These are phyloP conservation scores for Ischnura elegans DNA, from an alignment of 2,888 invertebrate genomes.

Conservation along the genomic window DNA sequence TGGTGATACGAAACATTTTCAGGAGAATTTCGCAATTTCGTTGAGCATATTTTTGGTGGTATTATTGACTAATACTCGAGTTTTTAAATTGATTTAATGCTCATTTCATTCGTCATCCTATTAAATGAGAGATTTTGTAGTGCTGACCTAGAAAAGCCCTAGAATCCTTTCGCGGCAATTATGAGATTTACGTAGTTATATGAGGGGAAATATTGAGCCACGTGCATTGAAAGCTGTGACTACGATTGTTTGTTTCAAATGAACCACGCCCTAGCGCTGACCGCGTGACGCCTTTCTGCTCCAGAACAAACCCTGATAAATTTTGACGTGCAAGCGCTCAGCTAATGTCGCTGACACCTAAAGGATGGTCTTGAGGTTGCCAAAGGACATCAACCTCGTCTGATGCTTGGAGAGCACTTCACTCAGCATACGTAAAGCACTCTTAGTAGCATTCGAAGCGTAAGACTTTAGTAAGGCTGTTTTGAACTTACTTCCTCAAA, in stretches of 20 bases:
- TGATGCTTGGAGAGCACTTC: neutral
- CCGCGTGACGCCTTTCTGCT: neutral
- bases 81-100: no score
- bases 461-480: neutral
- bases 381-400: neutral
- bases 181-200: neutral
- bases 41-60: no score
- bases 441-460: no score
- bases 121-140: no score
- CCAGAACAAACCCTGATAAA: neutral
- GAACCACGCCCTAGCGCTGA: conserved; percentile 14
- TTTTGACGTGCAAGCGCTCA: neutral
- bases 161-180: no score
- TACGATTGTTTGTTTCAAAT: neutral
- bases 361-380: neutral
- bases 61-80: no score
- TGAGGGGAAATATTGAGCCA: neutral
- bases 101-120: no score
- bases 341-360: neutral
- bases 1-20: no score
- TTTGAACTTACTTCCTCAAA: neutral
- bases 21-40: no score
- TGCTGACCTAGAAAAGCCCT: no score
- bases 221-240: neutral
- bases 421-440: neutral